These are phyloP conservation scores for Aproaerema taeniolella DNA, from an alignment of 2,888 invertebrate species.

Conservation along the genomic window DNA sequence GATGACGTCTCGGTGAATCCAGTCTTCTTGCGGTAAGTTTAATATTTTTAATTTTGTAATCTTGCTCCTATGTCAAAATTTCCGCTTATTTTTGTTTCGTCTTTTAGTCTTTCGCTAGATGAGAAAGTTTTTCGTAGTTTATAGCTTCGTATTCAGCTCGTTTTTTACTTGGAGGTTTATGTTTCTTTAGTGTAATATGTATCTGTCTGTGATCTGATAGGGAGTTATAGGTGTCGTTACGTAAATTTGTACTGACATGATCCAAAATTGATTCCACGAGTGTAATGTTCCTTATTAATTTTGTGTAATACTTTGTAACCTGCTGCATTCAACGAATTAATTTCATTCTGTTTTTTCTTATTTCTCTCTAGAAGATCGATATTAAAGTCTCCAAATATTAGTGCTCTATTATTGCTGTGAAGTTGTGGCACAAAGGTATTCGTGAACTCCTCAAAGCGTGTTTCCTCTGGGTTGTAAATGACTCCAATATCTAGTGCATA, in stretches of 20 bases:
- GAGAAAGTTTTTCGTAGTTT: neutral
- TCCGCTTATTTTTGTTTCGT: neutral
- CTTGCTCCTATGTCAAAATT: neutral
- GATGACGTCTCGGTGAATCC: neutral
- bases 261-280: neutral
- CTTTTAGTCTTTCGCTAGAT: neutral
- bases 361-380: neutral
- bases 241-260: neutral
- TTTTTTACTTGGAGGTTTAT: neutral
- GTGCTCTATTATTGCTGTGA: neutral
- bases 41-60: neutral
- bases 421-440: neutral
- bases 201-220: neutral
- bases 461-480: neutral
- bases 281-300: neutral
- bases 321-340: neutral
- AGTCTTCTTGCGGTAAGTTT: constrained; percentile 1
- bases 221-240: neutral
- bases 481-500: neutral
- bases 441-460: neutral
- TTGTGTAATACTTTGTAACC: neutral
- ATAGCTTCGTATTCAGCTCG: neutral
- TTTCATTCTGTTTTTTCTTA: neutral
- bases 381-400: neutral
- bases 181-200: neutral